Evolutionary conservation across 2,888 invertebrate species (phyloP), one percentile per base, ranked within the genome.

Genomic region (Germaria angustata): DNA sequence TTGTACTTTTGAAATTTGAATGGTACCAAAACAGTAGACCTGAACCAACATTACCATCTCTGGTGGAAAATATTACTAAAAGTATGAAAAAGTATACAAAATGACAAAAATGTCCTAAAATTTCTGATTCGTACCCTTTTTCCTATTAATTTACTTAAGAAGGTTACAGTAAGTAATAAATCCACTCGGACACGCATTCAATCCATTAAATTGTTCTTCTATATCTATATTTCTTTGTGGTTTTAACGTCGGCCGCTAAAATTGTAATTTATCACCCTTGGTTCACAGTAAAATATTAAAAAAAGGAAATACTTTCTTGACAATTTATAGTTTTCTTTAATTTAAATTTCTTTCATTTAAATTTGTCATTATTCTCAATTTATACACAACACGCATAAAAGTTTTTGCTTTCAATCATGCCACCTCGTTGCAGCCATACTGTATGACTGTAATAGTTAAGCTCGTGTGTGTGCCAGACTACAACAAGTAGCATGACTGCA

Each of bases 221-320:
- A 20, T 2, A 9, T 15, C 15, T 46, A 0, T 39, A 24, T 44
- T 4, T 41, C 15, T 46, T 9, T 51, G 36, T n/a, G 22, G 22
- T 15, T 36, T 28, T 57, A n/a, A 17, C 36, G 59, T 28, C 8
- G n/a, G 57, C 9, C 17, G 17, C 24, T 8, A 13, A 2, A 4
- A 39, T 39, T 32, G 61, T 15, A 73, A 13, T 22, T 53, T 20
- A 17, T 11, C 2, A 0, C 28, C 0, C 28, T 0, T 11, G 5
- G 2, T 41, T 8, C 28, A 17, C 17, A 49, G 13, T 17, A 59
- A n/a, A 6, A 39, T 49, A 0, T 22, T 20, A 39, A 17, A n/a
- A 61, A 44, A 44, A 63, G 63, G 63, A 73, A 73, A 63, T 63
- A 59, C 13, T 68, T 76, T 49, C 22, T 66, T 55, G 32, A 17